A percentile compares a stretch with the other conserved stretches of the same genome.
Evolutionary conservation across 2,888 invertebrate species (phyloP).

Genomic region (Aethes cnicana): DNA sequence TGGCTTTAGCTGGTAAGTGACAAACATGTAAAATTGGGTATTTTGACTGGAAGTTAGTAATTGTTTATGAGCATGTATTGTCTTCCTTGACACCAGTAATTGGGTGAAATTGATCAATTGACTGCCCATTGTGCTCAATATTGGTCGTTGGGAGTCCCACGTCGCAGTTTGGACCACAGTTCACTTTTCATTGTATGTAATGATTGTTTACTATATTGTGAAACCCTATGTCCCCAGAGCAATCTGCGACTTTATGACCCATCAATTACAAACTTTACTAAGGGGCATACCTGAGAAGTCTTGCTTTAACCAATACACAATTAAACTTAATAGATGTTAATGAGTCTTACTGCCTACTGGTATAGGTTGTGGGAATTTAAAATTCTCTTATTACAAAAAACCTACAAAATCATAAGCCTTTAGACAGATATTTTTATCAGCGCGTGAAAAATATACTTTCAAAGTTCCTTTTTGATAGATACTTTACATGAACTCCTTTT

Average conservation of each 20-base stretch:
- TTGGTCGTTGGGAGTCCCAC: conserved; percentile 12
- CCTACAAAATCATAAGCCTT: too few relatives aligned
- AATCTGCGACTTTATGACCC: conserved; percentile 36
- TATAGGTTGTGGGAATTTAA: too few relatives aligned
- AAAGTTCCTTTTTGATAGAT: too few relatives aligned
- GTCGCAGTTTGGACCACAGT: conserved; percentile 14
- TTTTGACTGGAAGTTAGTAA: conserved; percentile 46
- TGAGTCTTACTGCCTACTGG: too few relatives aligned
- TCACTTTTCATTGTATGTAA: conserved; percentile 26
- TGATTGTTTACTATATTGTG: conserved; percentile 35
- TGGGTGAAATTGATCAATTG: conserved; percentile 64
- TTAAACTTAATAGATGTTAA: too few relatives aligned
- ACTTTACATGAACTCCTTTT: too few relatives aligned
- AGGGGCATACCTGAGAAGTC: conserved; percentile 12
- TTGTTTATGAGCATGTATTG: conserved; percentile 60
- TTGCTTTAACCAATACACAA: too few relatives aligned
- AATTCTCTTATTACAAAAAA: too few relatives aligned
- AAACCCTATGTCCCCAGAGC: conserved; percentile 34
- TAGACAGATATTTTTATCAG: too few relatives aligned
- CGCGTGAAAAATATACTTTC: too few relatives aligned
- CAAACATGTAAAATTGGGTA: conserved; percentile 33
- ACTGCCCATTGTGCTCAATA: conserved; percentile 43
- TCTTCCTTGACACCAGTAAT: conserved; percentile 58
- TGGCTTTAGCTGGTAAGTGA: conserved; percentile 80
- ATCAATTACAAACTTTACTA: conserved; percentile 31